Evolutionary conservation across 1,140 invertebrate species (phyloP), one percentile per base, ranked within the genome.

Genomic region (Philopotamus ludificatus): DNA sequence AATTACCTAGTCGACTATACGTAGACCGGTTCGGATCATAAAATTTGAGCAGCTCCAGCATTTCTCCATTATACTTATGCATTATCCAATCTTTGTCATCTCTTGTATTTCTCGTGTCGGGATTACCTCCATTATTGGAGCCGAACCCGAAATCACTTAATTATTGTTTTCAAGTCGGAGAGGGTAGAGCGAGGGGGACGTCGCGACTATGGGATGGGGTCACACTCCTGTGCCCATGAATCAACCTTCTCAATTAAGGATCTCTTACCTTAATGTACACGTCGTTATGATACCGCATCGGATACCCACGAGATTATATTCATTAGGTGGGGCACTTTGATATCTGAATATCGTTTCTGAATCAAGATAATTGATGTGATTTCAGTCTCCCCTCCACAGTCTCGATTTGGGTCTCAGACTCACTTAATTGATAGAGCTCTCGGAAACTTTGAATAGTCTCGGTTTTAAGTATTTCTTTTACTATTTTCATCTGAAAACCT

Each of bases 71-170:
- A 22, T 62, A 47, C 66, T 68, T 45, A 28, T 54, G 44, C 60
- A 68, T 68, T 68, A 68, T 68, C 65, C 22, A 44, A 59, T 47
- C 59, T 44, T 41, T 28, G 42, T 61, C n/a, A n/a, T n/a, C n/a
- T n/a, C n/a, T n/a, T n/a, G n/a, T n/a, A n/a, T 23, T 39, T 44
- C 66, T 34, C 47, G 41, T 34, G 9, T 61, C 66, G 51, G 53
- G 67, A 68, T 69, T 65, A 69, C 67, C 67, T 69, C 63, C 67
- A 65, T 69, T 69, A 69, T 66, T 62, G 67, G 59, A 69, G 59
- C 54, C 61, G 60, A 68, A 68, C 62, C n/a, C 62, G 49, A 62
- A 68, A 69, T 66, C 67, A 69, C 67, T 69, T 69, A 69, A 69
- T 69, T 69, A 69, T 69, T 69, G 67, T 69, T 69, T 69, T 69